Conservation (phyloP, 2,113 vertebrate genomes). For the Corythaixoides concolor region DNA sequence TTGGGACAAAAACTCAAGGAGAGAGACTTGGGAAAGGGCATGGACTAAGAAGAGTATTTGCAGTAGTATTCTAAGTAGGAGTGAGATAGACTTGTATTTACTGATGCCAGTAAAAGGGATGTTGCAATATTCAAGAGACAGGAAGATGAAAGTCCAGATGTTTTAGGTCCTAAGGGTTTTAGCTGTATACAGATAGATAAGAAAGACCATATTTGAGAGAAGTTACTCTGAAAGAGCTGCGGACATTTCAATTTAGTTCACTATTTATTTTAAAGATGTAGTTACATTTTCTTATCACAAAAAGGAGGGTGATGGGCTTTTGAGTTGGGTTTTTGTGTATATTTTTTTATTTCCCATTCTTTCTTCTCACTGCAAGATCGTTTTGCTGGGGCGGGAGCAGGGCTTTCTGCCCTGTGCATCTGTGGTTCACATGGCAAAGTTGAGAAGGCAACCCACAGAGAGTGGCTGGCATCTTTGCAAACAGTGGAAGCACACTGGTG, state of each 20-base stretch:
- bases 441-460: not conserved
- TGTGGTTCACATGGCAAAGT: not conserved
- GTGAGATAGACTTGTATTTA: not conserved
- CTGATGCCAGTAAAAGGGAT: not conserved
- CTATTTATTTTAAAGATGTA: not conserved
- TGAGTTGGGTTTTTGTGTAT: not conserved
- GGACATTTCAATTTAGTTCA: not conserved
- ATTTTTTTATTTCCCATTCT: not conserved
- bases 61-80: not conserved
- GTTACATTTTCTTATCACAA: rapidly evolving
- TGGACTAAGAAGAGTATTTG: not conserved
- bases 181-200: not conserved
- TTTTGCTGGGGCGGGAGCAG: not conserved
- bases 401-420: not conserved
- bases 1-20: not conserved
- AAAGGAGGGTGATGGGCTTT: not conserved
- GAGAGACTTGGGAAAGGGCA: not conserved
- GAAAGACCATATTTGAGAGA: not conserved
- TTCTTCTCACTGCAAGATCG: not conserved
- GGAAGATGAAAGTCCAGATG: not conserved
- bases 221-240: not conserved
- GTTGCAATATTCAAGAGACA: not conserved
- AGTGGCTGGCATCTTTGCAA: not conserved
- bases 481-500: rapidly evolving
- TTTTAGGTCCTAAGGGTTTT: not conserved